Percentiles rank a stretch among this genome's conserved stretches.
Evolutionary conservation across 2,797 vertebrate species (phyloP).

Genomic region (Clarias pachynema): DNA sequence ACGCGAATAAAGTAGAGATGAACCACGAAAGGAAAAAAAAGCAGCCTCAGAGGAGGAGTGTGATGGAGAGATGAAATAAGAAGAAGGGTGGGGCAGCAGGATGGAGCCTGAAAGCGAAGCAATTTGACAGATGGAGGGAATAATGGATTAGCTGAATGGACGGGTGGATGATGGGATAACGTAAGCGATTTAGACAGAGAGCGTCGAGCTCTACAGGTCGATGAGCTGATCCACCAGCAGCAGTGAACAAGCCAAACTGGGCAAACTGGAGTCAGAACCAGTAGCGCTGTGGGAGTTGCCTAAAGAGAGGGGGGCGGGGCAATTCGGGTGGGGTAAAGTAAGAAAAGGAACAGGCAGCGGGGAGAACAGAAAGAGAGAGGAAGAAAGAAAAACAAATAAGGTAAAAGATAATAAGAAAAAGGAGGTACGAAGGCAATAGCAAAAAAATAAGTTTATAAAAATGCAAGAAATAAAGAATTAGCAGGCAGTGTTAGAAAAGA

Average conservation of each 20-base stretch:
- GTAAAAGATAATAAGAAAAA: constrained; percentile 62
- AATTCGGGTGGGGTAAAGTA: constrained; percentile 13
- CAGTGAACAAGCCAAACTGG: constrained; percentile 97
- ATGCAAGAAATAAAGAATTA: constrained; percentile 61
- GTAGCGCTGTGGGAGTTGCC: constrained; percentile 99
- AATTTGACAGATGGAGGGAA: constrained; percentile 47
- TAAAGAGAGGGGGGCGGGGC: constrained; percentile 82
- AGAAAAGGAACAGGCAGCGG: constrained; percentile 73
- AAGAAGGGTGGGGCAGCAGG: constrained; percentile 24
- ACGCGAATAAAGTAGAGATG: too few relatives aligned
- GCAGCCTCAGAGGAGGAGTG: not conserved
- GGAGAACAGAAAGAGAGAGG: constrained; percentile 42
- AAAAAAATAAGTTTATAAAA: constrained; percentile 67
- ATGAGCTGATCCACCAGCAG: constrained; percentile 99
- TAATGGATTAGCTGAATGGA: constrained; percentile 2
- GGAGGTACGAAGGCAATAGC: constrained; percentile 30
- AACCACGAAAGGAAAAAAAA: not conserved
- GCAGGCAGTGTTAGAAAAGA: constrained; percentile 52
- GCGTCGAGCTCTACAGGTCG: constrained; percentile 77
- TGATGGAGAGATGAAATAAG: constrained; percentile 3
- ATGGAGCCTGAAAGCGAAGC: constrained; percentile 46
- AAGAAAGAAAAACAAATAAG: not conserved
- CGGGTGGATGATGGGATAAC: not conserved
- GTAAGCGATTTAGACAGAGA: constrained; percentile 30
- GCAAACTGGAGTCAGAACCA: constrained; percentile 98